These are phyloP conservation scores for Xestia ashworthii DNA, from an alignment of 2,888 invertebrate species.

Conservation along the genomic window DNA sequence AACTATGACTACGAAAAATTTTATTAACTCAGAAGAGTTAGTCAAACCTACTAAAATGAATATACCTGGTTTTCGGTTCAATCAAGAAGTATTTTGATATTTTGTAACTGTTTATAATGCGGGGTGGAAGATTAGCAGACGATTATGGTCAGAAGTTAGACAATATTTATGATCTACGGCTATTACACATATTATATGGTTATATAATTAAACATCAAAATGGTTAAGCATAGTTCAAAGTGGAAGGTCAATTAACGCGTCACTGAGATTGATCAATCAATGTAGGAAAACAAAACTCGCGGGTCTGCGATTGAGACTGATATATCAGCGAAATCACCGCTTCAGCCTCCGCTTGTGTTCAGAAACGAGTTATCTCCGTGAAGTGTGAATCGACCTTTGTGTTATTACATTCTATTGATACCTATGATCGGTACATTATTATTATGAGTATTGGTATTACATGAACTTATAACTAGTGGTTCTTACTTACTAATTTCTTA, in stretches of 20 bases:
- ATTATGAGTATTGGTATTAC: constrained; percentile 16
- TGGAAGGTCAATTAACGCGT: constrained; percentile 42
- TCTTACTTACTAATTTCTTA: constrained; percentile 46
- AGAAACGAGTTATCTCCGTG: constrained; percentile 16
- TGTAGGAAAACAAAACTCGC: background rate
- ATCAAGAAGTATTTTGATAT: background rate
- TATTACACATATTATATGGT: constrained; percentile 35
- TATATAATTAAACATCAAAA: constrained; percentile 42
- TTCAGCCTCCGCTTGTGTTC: background rate
- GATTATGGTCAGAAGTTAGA: constrained; percentile 8
- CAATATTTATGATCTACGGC: constrained; percentile 31
- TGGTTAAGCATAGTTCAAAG: constrained; percentile 26
- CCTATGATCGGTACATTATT: constrained; percentile 27
- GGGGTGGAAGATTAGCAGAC: constrained; percentile 35
- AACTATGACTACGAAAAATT: constrained; percentile 16
- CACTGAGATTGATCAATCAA: constrained; percentile 24
- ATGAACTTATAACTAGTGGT: constrained; percentile 10
- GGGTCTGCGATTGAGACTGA: background rate
- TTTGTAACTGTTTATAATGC: background rate
- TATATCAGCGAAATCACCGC: background rate
- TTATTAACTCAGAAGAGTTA: constrained; percentile 13
- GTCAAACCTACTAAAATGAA: constrained; percentile 19
- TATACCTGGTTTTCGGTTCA: background rate
- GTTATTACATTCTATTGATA: constrained; percentile 48
- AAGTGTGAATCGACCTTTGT: constrained; percentile 51